These are phyloP conservation scores for Craseonycteris thonglongyai DNA, from an alignment of 2,113 vertebrate species.

Conservation along the genomic window DNA sequence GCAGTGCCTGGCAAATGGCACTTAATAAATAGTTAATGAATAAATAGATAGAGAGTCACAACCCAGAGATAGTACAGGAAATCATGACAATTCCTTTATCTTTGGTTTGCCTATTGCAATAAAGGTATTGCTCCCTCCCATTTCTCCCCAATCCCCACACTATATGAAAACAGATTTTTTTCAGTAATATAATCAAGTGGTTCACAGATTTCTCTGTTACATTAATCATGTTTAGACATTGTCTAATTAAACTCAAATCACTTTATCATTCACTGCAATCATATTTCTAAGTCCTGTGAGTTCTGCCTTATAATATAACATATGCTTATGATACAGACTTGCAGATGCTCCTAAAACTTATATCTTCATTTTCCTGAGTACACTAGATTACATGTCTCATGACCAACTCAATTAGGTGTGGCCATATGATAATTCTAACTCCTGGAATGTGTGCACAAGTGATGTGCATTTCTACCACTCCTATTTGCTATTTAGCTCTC, in stretches of 20 bases:
- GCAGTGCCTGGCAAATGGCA: neutral
- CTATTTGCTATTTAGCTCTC: neutral
- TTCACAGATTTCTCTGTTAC: neutral
- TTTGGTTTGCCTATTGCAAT: neutral
- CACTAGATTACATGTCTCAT: neutral
- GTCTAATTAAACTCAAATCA: constrained; percentile 53
- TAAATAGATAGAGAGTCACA: neutral
- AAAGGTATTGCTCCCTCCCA: neutral
- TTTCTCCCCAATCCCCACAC: neutral
- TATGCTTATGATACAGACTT: neutral
- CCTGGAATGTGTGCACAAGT: neutral
- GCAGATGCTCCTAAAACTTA: neutral
- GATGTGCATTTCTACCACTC: neutral
- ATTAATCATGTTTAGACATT: constrained; percentile 13
- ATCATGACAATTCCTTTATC: neutral
- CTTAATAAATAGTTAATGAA: neutral
- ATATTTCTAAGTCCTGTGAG: constrained; percentile 23
- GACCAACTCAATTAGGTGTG: neutral
- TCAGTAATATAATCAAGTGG: constrained; percentile 10
- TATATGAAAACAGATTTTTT: neutral
- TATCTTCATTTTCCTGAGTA: neutral
- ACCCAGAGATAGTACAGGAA: neutral
- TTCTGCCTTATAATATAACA: neutral
- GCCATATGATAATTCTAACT: neutral
- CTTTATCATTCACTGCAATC: neutral